phyloP scores from a whole-genome alignment of 2,797 vertebrate genomes.

The Falco novaeseelandiae region DNA sequence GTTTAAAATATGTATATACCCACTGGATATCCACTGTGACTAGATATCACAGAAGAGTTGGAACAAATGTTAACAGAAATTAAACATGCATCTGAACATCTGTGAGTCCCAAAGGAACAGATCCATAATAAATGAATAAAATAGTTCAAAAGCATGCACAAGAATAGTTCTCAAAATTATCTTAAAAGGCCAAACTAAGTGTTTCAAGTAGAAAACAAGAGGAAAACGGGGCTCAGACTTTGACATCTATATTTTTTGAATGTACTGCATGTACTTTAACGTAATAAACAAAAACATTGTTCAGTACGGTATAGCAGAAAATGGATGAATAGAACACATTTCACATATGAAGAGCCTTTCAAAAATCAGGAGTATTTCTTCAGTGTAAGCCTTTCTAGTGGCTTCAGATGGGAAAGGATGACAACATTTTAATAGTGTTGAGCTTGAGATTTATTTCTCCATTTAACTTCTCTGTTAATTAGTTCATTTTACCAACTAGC shows the following conservation, averaged over 20 bases:
- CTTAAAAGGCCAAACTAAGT: neutral
- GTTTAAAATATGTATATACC: neutral
- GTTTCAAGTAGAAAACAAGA: neutral
- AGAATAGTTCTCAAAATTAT: neutral
- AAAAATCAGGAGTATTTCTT: neutral
- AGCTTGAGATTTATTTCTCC: constrained; percentile 37
- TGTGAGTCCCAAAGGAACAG: neutral
- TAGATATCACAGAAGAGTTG: neutral
- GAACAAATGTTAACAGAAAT: neutral
- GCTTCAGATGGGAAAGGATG: neutral
- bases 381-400: neutral
- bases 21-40: neutral
- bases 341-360: neutral
- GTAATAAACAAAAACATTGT: neutral
- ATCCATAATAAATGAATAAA: neutral
- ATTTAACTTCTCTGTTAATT: constrained; percentile 55
- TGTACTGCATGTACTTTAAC: neutral
- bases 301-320: neutral
- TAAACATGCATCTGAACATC: neutral
- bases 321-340: neutral
- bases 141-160: neutral
- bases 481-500: constrained; percentile 55
- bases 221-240: neutral
- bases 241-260: neutral
- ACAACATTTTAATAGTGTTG: neutral